These are phyloP conservation scores for Ciconia nigra DNA, from an alignment of 2,797 vertebrate genomes.

Conservation along the genomic window DNA sequence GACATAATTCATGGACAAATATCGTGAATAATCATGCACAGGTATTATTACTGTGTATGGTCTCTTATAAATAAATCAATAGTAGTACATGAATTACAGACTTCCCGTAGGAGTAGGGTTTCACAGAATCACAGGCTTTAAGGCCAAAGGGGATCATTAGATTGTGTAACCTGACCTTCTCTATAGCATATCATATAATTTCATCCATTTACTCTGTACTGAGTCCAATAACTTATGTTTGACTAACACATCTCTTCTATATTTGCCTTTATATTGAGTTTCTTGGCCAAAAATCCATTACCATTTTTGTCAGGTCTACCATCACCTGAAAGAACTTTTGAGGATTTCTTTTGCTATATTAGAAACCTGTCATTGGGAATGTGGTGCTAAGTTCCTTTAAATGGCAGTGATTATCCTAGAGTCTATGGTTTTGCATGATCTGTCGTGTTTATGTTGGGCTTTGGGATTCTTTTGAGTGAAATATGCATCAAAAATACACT, in stretches of 20 bases:
- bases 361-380: not conserved
- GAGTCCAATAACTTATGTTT: slow-evolving; percentile 55
- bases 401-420: not conserved
- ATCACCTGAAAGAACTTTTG: not conserved
- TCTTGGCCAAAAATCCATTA: slow-evolving; percentile 50
- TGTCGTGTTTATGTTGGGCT: not conserved
- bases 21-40: not conserved
- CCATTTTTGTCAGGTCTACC: slow-evolving; percentile 32
- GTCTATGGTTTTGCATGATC: not conserved
- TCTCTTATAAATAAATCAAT: not conserved
- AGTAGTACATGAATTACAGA: not conserved
- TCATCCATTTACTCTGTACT: slow-evolving; percentile 26
- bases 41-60: not conserved
- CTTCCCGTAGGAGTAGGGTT: not conserved
- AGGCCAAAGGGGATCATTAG: slow-evolving; percentile 18
- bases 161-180: slow-evolving; percentile 32
- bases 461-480: not conserved
- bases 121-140: not conserved
- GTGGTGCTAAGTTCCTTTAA: not conserved
- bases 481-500: not conserved
- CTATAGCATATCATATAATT: not conserved
- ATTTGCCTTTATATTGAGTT: slow-evolving; percentile 61
- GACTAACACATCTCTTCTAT: slow-evolving; percentile 28
- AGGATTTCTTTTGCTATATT: not conserved
- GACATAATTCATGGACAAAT: not conserved